Evolutionary conservation across 2,113 vertebrate species (phyloP).

Genomic region (Mesocricetus auratus): DNA sequence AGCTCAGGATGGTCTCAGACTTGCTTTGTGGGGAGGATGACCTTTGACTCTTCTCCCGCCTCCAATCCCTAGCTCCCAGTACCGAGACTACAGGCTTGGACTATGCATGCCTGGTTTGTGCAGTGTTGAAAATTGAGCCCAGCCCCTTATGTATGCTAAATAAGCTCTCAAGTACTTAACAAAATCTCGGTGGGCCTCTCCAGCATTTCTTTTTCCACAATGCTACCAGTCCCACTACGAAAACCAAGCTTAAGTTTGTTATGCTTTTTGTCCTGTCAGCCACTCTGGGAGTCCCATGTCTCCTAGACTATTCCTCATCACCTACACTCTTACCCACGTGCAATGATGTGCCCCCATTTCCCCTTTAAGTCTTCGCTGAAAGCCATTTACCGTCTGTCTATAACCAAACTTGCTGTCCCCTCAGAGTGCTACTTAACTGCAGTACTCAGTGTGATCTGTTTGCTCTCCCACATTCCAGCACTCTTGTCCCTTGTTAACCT

Average conservation of each 20-base stretch:
- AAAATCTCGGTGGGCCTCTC: neutral
- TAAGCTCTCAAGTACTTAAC: neutral
- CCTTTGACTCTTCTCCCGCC: neutral
- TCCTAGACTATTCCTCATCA: neutral
- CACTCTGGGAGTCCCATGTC: neutral
- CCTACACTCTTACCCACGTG: neutral
- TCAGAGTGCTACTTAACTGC: neutral
- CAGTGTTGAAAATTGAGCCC: neutral
- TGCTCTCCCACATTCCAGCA: neutral
- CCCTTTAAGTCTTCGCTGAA: neutral
- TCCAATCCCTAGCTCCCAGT: neutral
- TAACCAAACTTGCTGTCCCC: neutral
- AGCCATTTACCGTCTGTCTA: neutral
- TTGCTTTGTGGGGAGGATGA: neutral
- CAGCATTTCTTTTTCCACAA: neutral
- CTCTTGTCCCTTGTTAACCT: neutral
- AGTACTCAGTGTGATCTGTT: neutral
- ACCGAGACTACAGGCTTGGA: neutral
- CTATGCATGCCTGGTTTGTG: neutral
- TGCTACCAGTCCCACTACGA: neutral
- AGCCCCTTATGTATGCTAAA: neutral
- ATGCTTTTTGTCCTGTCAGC: neutral
- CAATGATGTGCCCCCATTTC: rapidly evolving
- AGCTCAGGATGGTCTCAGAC: neutral
- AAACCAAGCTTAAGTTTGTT: neutral